Percentiles rank a stretch among this genome's conserved stretches.
phyloP scores from a whole-genome alignment of 2,888 invertebrate genomes.

The Brachypalpus laphriformis region DNA sequence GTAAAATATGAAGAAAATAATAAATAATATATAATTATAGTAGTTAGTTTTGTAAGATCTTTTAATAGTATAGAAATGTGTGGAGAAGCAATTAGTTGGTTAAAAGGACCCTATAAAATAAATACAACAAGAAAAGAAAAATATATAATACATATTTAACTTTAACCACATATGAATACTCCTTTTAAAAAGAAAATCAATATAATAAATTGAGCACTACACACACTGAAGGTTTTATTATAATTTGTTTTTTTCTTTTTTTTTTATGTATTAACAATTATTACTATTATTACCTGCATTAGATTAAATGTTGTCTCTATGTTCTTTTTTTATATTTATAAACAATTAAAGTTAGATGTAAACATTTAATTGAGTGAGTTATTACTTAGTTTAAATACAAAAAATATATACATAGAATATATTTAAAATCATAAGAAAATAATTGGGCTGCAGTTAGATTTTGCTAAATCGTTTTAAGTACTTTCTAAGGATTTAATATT shows the following conservation, averaged over 20 bases:
- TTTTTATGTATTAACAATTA: slow-evolving; percentile 39
- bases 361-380: slow-evolving; percentile 72
- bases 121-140: slow-evolving; percentile 3
- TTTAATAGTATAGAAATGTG: slow-evolving; percentile 50
- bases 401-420: not conserved
- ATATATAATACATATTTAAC: slow-evolving; percentile 22
- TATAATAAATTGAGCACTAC: slow-evolving; percentile 33
- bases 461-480: slow-evolving; percentile 55
- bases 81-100: slow-evolving; percentile 65
- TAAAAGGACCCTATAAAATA: slow-evolving; percentile 68
- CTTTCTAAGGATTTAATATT: slow-evolving; percentile 19
- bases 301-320: slow-evolving; percentile 71
- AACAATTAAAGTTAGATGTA: slow-evolving; percentile 57
- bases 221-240: slow-evolving; percentile 1
- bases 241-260: not conserved
- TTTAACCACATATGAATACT: slow-evolving; percentile 35
- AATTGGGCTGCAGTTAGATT: slow-evolving; percentile 60
- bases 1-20: slow-evolving; percentile 2
- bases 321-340: slow-evolving; percentile 55
- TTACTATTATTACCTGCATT: slow-evolving; percentile 73
- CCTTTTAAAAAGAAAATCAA: slow-evolving; percentile 10
- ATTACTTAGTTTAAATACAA: slow-evolving; percentile 64
- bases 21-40: slow-evolving; percentile 17
- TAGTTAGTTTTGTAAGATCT: slow-evolving; percentile 61
- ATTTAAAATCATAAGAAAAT: slow-evolving; percentile 18